Percentiles rank a stretch among this genome's conserved stretches.
phyloP scores from a whole-genome alignment of 2,113 vertebrate genomes.

The Callionymus lyra region DNA sequence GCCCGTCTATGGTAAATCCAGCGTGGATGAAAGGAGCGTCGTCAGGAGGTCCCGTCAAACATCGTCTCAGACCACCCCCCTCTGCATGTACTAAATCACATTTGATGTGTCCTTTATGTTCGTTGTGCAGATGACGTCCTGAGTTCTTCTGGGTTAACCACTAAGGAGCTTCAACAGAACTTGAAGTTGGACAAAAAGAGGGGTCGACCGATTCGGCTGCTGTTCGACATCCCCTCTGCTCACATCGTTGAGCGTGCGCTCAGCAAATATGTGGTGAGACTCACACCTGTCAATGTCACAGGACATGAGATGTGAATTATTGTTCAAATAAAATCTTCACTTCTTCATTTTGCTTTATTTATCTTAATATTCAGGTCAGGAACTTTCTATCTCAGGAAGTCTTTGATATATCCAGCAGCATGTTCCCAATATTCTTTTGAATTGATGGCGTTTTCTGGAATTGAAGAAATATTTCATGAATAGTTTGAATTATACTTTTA shows the following conservation, averaged over 20 bases:
- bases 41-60: too few species aligned
- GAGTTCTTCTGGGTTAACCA: conserved; percentile 74
- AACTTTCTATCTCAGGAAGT: neutral
- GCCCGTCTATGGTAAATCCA: too few species aligned
- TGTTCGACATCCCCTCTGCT: conserved; percentile 80
- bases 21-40: too few species aligned
- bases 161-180: conserved; percentile 83
- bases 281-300: neutral
- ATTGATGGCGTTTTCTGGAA: too few species aligned
- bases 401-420: too few species aligned
- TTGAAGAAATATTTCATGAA: too few species aligned
- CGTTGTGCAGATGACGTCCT: conserved; percentile 20
- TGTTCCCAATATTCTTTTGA: too few species aligned
- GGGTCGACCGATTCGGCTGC: conserved; percentile 65
- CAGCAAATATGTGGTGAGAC: conserved; percentile 82
- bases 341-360: neutral
- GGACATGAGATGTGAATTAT: neutral
- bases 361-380: neutral
- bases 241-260: conserved; percentile 64
- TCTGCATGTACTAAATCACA: too few species aligned
- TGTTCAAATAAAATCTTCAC: neutral
- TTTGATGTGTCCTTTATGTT: too few species aligned
- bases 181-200: conserved; percentile 69
- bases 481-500: too few species aligned
- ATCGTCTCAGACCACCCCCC: too few species aligned